Evolutionary conservation across 2,888 invertebrate species (phyloP), one percentile per base, ranked within the genome.

Genomic region (Brenthis hecate): DNA sequence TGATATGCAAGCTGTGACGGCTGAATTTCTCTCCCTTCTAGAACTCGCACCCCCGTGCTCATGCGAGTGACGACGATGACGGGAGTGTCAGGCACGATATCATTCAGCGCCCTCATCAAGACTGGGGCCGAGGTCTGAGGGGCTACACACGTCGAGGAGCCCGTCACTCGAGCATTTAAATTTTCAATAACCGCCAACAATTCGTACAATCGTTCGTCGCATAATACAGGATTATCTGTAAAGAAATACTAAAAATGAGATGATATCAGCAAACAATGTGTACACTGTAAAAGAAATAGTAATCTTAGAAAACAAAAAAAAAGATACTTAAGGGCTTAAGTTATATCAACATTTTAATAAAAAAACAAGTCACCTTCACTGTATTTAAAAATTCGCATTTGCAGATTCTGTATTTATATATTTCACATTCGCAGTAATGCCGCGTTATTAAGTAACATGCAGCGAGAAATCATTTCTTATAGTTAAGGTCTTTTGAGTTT

Each of bases 181-280:
- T 94, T 94, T 80, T 96, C 95, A 89, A 97, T 93, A 67, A 95
- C 93, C 0, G 95, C 94, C 74, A 94, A 94, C 74, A 96, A 91
- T 85, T 96, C 96, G 74, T 94, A 95, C 68, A 96, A 86, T 13
- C 94, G 94, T 66, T 95, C 95, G 82, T 96, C 96, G 83, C 97
- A 97, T 74, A 96, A 88, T 69, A 97, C 96, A 62, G 97, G 97
- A 88, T 97, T 97, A 83, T 96, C 97, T 97, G 93, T 66, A 75
- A 77, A 78, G 74, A 76, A 78, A 56, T 69, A 63, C 62, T 62
- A 43, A 51, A 60, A 69, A 32, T 66, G 14, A 66, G 43, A 28
- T 43, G 11, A 53, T 28, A 13, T 57, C 19, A 11, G 14, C 2
- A 14, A 11, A 5, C 0, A 13, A 50, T 32, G 16, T 1, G 23